Percentiles rank a stretch among this genome's conserved stretches.
These are phyloP conservation scores for Lacerta bilineata DNA, from an alignment of 2,797 vertebrate genomes.

Conservation along the genomic window DNA sequence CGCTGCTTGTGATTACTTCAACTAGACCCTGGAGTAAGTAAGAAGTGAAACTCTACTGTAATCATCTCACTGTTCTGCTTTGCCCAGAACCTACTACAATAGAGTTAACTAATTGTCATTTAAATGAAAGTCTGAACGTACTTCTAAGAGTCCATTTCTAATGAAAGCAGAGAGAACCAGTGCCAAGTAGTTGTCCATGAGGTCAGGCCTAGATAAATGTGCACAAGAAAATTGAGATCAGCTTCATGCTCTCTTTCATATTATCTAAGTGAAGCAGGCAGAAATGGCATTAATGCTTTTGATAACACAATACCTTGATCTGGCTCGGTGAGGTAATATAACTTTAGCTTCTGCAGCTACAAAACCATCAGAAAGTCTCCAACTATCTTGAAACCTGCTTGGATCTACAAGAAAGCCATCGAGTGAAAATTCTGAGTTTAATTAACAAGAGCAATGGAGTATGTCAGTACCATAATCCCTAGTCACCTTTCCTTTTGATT, in stretches of 20 bases:
- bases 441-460: not conserved
- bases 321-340: conserved; percentile 93
- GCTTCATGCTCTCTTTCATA: conserved; percentile 37
- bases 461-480: not conserved
- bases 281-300: conserved; percentile 6
- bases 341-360: conserved; percentile 98
- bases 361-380: conserved; percentile 98
- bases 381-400: conserved; percentile 95
- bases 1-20: conserved; percentile 96
- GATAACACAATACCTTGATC: conserved; percentile 87
- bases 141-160: conserved; percentile 94
- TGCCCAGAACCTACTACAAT: not conserved
- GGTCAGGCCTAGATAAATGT: conserved; percentile 88
- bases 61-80: not conserved
- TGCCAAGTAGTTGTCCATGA: conserved; percentile 99
- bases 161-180: conserved; percentile 97
- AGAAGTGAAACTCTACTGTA: conserved; percentile 52
- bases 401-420: conserved; percentile 84
- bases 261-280: not conserved
- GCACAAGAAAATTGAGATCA: conserved; percentile 5
- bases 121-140: conserved; percentile 68
- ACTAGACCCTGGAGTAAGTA: conserved; percentile 88
- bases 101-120: conserved; percentile 1
- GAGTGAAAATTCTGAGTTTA: conserved; percentile 7
- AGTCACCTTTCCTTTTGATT: not conserved